A percentile compares a stretch with the other conserved stretches of the same genome.
phyloP scores from a whole-genome alignment of 2,888 invertebrate species.

The Philopedon plagiatum region DNA sequence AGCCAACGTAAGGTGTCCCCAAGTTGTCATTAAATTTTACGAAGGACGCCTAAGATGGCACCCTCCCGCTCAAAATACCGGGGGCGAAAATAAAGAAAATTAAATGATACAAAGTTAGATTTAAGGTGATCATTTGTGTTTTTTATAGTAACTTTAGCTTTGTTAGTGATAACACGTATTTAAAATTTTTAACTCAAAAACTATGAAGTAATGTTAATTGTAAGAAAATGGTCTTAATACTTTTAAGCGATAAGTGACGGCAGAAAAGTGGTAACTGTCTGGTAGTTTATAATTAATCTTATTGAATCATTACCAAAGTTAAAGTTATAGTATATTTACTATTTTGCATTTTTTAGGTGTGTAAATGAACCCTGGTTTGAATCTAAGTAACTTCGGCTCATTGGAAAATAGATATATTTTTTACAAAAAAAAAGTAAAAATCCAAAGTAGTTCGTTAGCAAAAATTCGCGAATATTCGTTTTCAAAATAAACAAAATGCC shows the following conservation, averaged over 20 bases:
- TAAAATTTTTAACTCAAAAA: too few relatives aligned
- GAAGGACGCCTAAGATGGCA: constrained; percentile 67
- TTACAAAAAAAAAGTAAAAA: not conserved
- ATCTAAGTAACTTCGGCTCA: not conserved
- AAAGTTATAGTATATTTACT: not conserved
- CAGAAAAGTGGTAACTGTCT: too few relatives aligned
- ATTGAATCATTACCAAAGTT: not conserved
- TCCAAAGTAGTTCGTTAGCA: too few relatives aligned
- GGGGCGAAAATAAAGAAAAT: constrained; percentile 44
- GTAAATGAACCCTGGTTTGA: not conserved
- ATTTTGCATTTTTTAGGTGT: constrained; percentile 9
- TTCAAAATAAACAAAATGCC: too few relatives aligned
- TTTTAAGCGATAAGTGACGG: too few relatives aligned
- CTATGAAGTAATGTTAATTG: too few relatives aligned
- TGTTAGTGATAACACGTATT: not conserved
- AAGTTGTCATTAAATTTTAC: constrained; percentile 79
- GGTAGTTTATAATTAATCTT: too few relatives aligned
- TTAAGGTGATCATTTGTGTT: not conserved
- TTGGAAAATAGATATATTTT: constrained; percentile 11
- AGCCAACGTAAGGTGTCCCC: constrained; percentile 78
- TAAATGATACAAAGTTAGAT: not conserved
- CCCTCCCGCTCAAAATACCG: constrained; percentile 34
- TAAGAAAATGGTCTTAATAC: too few relatives aligned
- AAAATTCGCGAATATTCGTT: too few relatives aligned
- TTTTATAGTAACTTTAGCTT: constrained; percentile 10